Base-by-base conservation (phyloP, 2,797 vertebrate genomes). In the Limnodromus scolopaceus region DNA sequence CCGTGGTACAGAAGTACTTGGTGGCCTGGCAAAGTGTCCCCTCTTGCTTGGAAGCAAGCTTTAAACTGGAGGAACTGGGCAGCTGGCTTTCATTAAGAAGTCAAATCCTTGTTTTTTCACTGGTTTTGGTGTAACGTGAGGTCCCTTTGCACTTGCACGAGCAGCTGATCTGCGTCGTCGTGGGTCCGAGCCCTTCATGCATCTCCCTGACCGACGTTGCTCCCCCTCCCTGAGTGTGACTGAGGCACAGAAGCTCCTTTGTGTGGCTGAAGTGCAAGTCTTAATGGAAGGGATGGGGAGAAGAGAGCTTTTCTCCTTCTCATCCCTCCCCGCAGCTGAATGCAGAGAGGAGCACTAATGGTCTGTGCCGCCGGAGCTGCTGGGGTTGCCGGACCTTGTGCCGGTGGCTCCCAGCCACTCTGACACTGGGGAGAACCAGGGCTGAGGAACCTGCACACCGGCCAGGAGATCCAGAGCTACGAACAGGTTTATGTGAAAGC, bases 151-250 rank as follows among this genome's bases (percentile, higher is more conserved):
- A 3, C 36, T 51, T 45, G 7, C 64, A 32, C 0, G 0, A 70
- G 70, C 60, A 69, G 55, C 55, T 23, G 65, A n/a, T 8, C 24
- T 27, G 1, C 4, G 0, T 34, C 64, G 10, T 23, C 0, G 1
- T 9, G 57, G 46, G 7, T 38, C 57, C 11, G 5, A 7, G 46
- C 16, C 6, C 80, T 85, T 34, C 3, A 0, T 12, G 48, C 54
- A 3, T 51, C 65, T 45, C 65, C 45, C 60, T 65, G 49, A 0
- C 8, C 2, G 0, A 39, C 1, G 5, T 4, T 22, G 11, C 61
- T 57, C 80, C 48, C 38, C 79, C 22, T 45, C 24, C 53, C 71
- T 36, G 65, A 39, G 7, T 13, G 34, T 27, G 32, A 5, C 84
- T 8, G 20, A 55, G 79, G 61, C 74, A 28, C 54, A 74, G 85